These are phyloP conservation scores for Leucophenga varia DNA, from an alignment of 1,140 invertebrate genomes.

Conservation along the genomic window DNA sequence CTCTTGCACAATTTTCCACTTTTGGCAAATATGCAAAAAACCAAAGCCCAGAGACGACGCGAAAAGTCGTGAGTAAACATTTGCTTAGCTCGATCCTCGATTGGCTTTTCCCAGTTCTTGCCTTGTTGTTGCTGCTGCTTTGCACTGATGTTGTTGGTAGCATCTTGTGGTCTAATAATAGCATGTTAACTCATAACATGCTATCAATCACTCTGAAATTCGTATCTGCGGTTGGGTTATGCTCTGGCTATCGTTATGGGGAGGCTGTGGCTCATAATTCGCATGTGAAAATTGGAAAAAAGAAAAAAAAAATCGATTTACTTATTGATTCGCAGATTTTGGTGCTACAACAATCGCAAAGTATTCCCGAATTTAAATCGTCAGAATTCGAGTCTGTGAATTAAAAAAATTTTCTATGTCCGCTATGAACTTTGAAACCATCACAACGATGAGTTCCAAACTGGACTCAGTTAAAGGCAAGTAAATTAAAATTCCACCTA, in stretches of 20 bases:
- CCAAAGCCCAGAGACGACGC: conserved; percentile 17
- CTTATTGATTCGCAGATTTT: no score
- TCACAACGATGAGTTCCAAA: no score
- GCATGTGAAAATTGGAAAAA: conserved; percentile 51
- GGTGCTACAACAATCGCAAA: no score
- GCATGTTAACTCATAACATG: conserved; percentile 52
- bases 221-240: conserved; percentile 21
- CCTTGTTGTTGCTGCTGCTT: conserved; percentile 10
- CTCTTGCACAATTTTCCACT: conserved; percentile 46
- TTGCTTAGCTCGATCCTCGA: conserved; percentile 25
- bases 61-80: conserved; percentile 46
- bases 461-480: no score
- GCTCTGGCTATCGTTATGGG: conserved; percentile 11
- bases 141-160: conserved; percentile 34
- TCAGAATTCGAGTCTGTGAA: no score
- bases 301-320: no score
- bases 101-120: conserved; percentile 13
- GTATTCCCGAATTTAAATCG: no score
- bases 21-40: conserved; percentile 48
- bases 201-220: conserved; percentile 46
- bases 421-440: no score
- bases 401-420: no score
- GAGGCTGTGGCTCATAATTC: conserved; percentile 30
- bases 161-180: conserved; percentile 47
- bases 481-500: no score